Percentiles rank a stretch among this genome's conserved stretches.
phyloP scores from a whole-genome alignment of 2,888 invertebrate species.

The Sarcophaga caerulescens region DNA sequence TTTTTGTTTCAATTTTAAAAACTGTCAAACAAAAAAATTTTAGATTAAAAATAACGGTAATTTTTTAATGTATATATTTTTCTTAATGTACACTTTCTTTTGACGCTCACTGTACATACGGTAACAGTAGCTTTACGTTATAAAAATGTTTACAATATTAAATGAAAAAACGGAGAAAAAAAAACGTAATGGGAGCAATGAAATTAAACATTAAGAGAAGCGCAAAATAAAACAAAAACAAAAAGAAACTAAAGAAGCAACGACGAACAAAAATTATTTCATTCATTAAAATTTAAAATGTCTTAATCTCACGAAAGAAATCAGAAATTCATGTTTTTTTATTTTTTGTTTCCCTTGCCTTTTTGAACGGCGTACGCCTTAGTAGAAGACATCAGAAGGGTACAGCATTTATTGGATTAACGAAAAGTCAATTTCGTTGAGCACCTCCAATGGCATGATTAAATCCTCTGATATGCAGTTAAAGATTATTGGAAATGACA shows the following conservation, averaged over 20 bases:
- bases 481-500: not conserved
- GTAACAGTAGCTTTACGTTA: constrained; percentile 57
- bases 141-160: constrained; percentile 56
- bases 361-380: too few relatives aligned
- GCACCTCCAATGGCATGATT: not conserved
- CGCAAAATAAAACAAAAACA: not conserved
- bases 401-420: constrained; percentile 45
- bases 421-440: constrained; percentile 36
- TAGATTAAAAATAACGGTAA: too few relatives aligned
- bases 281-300: constrained; percentile 72
- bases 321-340: constrained; percentile 57
- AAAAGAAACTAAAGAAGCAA: constrained; percentile 4
- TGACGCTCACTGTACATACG: not conserved
- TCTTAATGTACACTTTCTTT: too few relatives aligned
- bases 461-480: not conserved
- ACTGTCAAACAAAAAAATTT: too few relatives aligned
- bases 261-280: constrained; percentile 68
- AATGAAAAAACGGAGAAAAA: constrained; percentile 17
- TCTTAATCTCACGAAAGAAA: constrained; percentile 71
- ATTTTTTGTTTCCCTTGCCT: not conserved
- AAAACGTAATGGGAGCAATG: constrained; percentile 43
- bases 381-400: not conserved
- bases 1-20: too few relatives aligned
- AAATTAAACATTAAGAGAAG: constrained; percentile 38
- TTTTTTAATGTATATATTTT: too few relatives aligned